Conservation (phyloP, 2,113 vertebrate species). For the Thamnaconus septentrionalis region DNA sequence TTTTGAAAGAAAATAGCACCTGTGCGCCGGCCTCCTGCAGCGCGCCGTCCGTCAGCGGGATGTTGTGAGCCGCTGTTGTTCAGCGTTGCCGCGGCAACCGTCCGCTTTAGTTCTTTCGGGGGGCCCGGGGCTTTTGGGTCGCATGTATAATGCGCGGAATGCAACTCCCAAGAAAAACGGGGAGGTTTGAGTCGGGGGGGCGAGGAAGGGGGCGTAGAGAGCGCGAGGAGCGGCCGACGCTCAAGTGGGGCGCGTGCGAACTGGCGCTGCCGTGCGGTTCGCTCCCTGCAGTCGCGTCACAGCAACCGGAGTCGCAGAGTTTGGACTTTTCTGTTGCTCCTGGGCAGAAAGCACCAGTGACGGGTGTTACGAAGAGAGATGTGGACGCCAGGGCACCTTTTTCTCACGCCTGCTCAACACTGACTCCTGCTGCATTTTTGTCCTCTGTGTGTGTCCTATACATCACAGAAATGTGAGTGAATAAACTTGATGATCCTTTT, state of each 20-base stretch:
- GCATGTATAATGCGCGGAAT: slow-evolving; percentile 77
- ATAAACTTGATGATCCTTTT: slow-evolving; percentile 3
- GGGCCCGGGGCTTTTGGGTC: slow-evolving; percentile 72
- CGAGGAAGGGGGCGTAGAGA: slow-evolving; percentile 8
- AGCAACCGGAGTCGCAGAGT: slow-evolving; percentile 16
- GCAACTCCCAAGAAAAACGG: slow-evolving; percentile 60
- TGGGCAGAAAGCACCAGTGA: neutral
- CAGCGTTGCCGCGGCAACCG: slow-evolving; percentile 71
- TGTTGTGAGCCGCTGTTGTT: slow-evolving; percentile 78
- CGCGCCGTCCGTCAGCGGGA: slow-evolving; percentile 67
- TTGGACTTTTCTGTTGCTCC: slow-evolving; percentile 24
- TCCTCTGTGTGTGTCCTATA: slow-evolving; percentile 22
- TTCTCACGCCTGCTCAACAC: slow-evolving; percentile 50
- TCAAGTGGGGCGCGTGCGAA: slow-evolving; percentile 38
- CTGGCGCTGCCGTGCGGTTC: slow-evolving; percentile 8
- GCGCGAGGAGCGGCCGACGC: slow-evolving; percentile 49
- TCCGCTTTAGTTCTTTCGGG: slow-evolving; percentile 68
- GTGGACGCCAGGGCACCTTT: slow-evolving; percentile 15
- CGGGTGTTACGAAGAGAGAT: slow-evolving; percentile 13
- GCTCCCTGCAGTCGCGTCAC: slow-evolving; percentile 20
- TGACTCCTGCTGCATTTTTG: slow-evolving; percentile 61
- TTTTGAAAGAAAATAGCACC: slow-evolving; percentile 73
- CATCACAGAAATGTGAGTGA: neutral
- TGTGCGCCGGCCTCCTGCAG: slow-evolving; percentile 59
- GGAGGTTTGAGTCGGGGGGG: neutral